A percentile compares a stretch with the other conserved stretches of the same genome.
Conservation (phyloP, 2,888 invertebrate species). For the Anagyrus pseudococci region DNA sequence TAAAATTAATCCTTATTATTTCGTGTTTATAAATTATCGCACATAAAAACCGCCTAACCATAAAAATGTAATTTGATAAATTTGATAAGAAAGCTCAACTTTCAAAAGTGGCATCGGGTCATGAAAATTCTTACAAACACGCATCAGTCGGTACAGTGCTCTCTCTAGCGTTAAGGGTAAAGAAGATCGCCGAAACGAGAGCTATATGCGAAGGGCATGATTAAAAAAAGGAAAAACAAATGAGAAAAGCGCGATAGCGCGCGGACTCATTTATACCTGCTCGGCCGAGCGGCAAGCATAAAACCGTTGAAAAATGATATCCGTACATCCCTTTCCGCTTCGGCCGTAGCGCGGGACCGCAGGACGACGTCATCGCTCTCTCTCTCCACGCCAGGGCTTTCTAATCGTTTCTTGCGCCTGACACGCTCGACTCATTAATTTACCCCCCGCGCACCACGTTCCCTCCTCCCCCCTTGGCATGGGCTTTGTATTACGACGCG, state of each 20-base stretch:
- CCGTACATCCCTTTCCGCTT: conserved; percentile 38
- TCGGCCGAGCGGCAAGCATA: conserved; percentile 39
- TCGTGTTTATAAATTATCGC: no score
- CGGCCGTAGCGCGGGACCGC: conserved; percentile 10
- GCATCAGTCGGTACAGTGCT: no score
- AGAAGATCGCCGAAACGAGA: no score
- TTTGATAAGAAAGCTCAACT: no score
- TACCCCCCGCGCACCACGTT: background rate
- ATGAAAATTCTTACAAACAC: no score
- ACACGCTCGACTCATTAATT: conserved; percentile 38
- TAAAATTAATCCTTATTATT: no score
- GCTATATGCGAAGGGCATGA: no score
- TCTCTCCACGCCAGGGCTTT: conserved; percentile 23
- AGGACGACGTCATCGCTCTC: conserved; percentile 41
- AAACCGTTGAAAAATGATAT: conserved; percentile 56
- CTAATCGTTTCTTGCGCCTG: conserved; percentile 39
- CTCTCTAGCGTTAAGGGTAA: no score
- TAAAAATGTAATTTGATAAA: no score
- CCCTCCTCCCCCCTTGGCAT: background rate
- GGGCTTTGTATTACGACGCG: conserved; percentile 20
- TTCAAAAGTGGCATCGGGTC: no score
- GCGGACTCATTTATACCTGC: conserved; percentile 50
- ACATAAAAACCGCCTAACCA: no score
- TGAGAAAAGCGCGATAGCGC: conserved; percentile 42
- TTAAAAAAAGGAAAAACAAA: no score